Conservation (phyloP, 2,888 invertebrate genomes). For the Anagyrus pseudococci region DNA sequence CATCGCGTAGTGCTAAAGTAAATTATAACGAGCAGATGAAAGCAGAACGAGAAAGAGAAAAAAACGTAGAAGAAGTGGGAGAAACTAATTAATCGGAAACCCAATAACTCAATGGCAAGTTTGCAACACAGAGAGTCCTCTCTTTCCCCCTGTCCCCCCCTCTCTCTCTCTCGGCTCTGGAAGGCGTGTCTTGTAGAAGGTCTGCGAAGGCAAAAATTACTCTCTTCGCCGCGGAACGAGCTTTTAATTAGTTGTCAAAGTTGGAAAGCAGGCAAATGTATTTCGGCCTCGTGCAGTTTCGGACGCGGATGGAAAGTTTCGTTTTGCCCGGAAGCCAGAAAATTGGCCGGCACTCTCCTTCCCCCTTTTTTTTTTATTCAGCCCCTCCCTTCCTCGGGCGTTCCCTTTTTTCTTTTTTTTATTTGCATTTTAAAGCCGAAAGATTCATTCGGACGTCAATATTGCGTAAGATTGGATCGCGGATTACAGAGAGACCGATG, state of each 20-base stretch:
- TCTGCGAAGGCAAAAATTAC: slow-evolving; percentile 2
- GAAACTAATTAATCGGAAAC: slow-evolving; percentile 29
- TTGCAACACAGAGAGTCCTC: too few relatives aligned
- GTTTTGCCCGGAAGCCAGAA: too few relatives aligned
- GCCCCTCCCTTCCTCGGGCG: too few relatives aligned
- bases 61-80: slow-evolving; percentile 3
- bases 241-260: slow-evolving; percentile 4
- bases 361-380: too few relatives aligned
- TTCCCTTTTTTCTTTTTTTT: too few relatives aligned
- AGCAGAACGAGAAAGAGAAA: not conserved
- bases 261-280: not conserved
- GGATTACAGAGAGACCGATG: too few relatives aligned
- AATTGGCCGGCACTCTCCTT: too few relatives aligned
- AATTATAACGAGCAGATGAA: not conserved
- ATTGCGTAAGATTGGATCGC: too few relatives aligned
- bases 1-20: not conserved
- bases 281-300: too few relatives aligned
- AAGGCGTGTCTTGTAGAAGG: slow-evolving; percentile 14
- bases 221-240: not conserved
- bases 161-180: not conserved
- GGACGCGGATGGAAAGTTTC: too few relatives aligned
- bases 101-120: slow-evolving; percentile 20
- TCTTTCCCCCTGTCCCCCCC: not conserved
- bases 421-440: too few relatives aligned
- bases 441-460: too few relatives aligned